A percentile compares a stretch with the other conserved stretches of the same genome.
phyloP scores from a whole-genome alignment of 2,113 vertebrate species.

The Pseudonaja textilis region DNA sequence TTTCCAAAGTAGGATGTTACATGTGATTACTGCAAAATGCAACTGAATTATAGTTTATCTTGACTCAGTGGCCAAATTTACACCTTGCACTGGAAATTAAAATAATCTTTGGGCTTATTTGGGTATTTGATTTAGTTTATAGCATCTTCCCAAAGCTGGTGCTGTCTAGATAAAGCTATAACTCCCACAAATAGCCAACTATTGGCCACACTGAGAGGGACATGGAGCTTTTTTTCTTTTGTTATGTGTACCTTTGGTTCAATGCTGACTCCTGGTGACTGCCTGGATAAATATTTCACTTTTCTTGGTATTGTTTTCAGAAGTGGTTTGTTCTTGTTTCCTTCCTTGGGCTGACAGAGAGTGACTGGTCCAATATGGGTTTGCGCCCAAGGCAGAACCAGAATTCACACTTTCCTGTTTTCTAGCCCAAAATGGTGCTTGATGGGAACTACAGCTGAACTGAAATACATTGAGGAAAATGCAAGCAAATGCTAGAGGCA shows the following conservation, averaged over 20 bases:
- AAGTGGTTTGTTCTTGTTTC: not conserved
- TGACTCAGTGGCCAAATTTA: fast-evolving
- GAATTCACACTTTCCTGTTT: not conserved
- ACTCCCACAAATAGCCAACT: not conserved
- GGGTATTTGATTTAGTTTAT: not conserved
- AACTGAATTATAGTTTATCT: not conserved
- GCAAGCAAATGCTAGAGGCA: not conserved
- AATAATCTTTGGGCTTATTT: not conserved
- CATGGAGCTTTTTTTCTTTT: not conserved
- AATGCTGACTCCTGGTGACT: not conserved
- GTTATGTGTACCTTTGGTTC: not conserved
- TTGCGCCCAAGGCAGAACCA: not conserved
- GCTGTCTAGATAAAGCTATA: not conserved
- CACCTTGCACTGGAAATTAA: not conserved
- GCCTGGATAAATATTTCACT: not conserved
- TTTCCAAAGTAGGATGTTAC: slow-evolving; percentile 21
- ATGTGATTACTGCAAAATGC: slow-evolving; percentile 8
- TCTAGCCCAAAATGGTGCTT: not conserved
- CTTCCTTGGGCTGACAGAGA: not conserved
- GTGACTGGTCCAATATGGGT: not conserved
- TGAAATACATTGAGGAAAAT: not conserved
- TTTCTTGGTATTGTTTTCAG: not conserved
- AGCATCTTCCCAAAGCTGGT: not conserved
- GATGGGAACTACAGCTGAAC: not conserved
- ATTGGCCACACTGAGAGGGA: not conserved